Base-by-base conservation (phyloP, 1,140 invertebrate species). In the Euwallacea fornicatus region DNA sequence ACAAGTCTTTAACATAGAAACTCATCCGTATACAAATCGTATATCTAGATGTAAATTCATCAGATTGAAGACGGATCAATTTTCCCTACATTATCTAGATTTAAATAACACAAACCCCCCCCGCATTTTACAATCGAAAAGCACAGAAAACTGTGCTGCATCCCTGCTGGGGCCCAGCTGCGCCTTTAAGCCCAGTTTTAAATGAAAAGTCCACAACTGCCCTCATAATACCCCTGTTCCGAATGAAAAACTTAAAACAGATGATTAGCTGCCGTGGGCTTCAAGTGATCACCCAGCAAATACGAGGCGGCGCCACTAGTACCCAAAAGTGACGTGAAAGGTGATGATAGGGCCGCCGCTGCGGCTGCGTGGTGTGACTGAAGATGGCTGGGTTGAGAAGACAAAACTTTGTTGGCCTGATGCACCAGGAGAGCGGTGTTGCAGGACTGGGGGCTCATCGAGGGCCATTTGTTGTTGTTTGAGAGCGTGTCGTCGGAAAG, bases 401-500 rank as follows among this genome's bases (percentile, higher is more conserved):
- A 81, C 50, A 81, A 70, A 33, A 79, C 79, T 75, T 80, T 81
- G 73, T 81, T 81, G 21, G 81, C 80, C 70, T 81, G 80, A 62
- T 81, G 80, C 11, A 82, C 80, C 50, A 82, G 65, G 6, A 82
- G 73, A 0, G 81, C 80, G n/a, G 81, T 81, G 71, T 81, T 81
- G 73, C 81, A 82, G 0, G 81, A 77, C 58, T 78, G 80, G 11
- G 77, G 78, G 72, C 79, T 80, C 79, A 79, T 80, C 41, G 80
- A 75, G 8, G 73, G 74, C 81, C 81, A 82, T 74, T 83, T 83
- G 73, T 83, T 83, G 76, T 83, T 83, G 76, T 82, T 83, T 42
- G 80, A 79, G 11, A 79, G 66, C 10, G 72, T 53, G 56, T 82
- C 81, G 53, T 83, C 82, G 6, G 78, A 76, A 43, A 82, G 75